Conservation (phyloP, 2,113 vertebrate genomes). For the Tor tambroides region DNA sequence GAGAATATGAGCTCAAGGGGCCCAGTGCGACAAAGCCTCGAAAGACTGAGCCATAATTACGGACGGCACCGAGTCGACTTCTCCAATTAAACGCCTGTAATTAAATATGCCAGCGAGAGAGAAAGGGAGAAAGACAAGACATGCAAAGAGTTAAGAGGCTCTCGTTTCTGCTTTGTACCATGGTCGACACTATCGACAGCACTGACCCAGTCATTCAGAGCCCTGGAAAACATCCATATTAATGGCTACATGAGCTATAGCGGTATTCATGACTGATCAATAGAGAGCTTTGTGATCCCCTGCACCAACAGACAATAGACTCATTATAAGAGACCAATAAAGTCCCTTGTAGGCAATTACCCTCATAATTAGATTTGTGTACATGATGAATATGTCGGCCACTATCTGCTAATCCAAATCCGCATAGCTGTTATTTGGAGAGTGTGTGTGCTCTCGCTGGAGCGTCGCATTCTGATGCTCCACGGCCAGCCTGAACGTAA, state of each 20-base stretch:
- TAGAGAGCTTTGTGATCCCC: conserved; percentile 26
- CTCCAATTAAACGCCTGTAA: conserved; percentile 62
- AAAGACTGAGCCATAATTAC: conserved; percentile 56
- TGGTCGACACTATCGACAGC: not conserved
- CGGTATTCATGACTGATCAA: conserved; percentile 27
- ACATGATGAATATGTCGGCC: conserved; percentile 49
- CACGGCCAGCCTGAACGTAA: not conserved
- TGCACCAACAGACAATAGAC: conserved; percentile 50
- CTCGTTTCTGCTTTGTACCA: conserved; percentile 3
- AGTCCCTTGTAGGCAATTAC: conserved; percentile 48
- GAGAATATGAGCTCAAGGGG: conserved; percentile 48
- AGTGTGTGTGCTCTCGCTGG: not conserved
- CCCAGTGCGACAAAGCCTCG: conserved; percentile 42
- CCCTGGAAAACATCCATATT: conserved; percentile 48
- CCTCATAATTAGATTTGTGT: conserved; percentile 54
- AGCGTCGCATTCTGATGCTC: not conserved
- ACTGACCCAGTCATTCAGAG: not conserved
- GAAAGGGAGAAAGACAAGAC: conserved; percentile 13
- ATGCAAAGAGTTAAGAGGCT: conserved; percentile 42
- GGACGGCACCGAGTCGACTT: conserved; percentile 52
- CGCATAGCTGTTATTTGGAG: conserved; percentile 23
- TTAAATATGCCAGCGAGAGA: conserved; percentile 51
- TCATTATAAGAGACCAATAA: conserved; percentile 54
- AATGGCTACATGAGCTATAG: conserved; percentile 33
- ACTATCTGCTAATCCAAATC: conserved; percentile 37